A percentile compares a stretch with the other conserved stretches of the same genome.
Conservation (phyloP, 2,888 invertebrate species). For the Pyrrhia umbra region DNA sequence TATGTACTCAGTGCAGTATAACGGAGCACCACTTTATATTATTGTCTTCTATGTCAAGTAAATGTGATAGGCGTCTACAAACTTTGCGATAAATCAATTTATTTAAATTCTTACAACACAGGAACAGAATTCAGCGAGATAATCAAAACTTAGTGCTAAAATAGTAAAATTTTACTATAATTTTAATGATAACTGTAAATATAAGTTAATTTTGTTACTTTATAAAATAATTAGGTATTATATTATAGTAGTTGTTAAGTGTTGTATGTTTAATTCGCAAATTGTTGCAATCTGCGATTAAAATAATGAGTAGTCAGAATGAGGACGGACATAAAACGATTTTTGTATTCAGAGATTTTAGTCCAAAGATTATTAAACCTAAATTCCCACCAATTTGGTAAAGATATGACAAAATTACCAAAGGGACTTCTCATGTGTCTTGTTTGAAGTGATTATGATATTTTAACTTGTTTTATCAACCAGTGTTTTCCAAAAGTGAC, state of each 20-base stretch:
- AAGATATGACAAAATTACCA: constrained; percentile 79
- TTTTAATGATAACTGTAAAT: constrained; percentile 89
- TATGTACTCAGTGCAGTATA: constrained; percentile 41
- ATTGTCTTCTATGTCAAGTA: constrained; percentile 47
- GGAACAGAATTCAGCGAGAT: constrained; percentile 68
- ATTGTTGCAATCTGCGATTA: constrained; percentile 89
- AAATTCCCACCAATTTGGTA: constrained; percentile 87
- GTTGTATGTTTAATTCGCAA: constrained; percentile 90
- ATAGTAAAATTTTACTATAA: constrained; percentile 89
- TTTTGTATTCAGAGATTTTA: constrained; percentile 77
- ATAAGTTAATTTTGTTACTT: constrained; percentile 91
- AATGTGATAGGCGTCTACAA: constrained; percentile 55
- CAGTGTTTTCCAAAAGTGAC: constrained; percentile 51
- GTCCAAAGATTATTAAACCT: constrained; percentile 88
- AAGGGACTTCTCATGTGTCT: constrained; percentile 76
- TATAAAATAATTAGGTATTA: constrained; percentile 89
- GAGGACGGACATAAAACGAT: constrained; percentile 84
- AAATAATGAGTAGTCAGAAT: constrained; percentile 86
- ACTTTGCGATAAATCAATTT: constrained; percentile 47
- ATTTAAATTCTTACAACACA: constrained; percentile 54
- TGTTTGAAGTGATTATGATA: constrained; percentile 59
- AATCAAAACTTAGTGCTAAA: constrained; percentile 80
- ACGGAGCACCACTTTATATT: constrained; percentile 29
- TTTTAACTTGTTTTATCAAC: constrained; percentile 51
- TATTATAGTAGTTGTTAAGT: constrained; percentile 88